phyloP scores from a whole-genome alignment of 2,113 vertebrate genomes.

The Rhinichthys klamathensis region DNA sequence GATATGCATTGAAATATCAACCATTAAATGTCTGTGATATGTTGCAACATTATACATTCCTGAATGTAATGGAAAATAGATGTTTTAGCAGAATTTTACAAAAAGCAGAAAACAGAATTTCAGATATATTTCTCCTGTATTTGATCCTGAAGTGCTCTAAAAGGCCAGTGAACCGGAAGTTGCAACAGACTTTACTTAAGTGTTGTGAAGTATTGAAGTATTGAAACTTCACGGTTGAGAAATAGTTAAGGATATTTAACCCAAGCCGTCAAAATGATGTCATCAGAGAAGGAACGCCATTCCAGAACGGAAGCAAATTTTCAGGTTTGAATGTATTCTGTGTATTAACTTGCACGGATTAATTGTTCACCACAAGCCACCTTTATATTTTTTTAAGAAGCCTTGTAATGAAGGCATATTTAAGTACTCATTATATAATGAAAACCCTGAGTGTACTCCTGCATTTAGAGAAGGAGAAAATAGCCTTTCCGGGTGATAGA shows the following conservation, averaged over 20 bases:
- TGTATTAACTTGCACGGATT: no score
- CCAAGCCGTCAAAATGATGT: no score
- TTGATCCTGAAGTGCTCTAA: neutral
- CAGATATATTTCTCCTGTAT: neutral
- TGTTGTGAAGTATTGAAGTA: no score
- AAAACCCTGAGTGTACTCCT: conserved; percentile 3
- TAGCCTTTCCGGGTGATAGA: neutral
- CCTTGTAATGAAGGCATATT: neutral
- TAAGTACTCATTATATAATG: neutral
- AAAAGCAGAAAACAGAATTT: neutral
- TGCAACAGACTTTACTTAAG: no score
- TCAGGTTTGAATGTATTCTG: no score
- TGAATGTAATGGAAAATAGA: neutral
- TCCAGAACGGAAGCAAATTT: no score
- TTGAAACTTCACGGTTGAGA: no score
- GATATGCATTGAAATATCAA: neutral
- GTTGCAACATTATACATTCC: neutral
- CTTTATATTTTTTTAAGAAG: neutral
- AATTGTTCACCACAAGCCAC: no score
- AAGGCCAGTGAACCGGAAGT: no score
- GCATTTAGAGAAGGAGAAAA: neutral
- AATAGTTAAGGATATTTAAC: no score
- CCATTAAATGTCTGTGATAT: neutral
- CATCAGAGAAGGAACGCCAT: no score
- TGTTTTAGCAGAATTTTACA: no score